These are phyloP conservation scores for Conopomorpha cramerella DNA, from an alignment of 1,140 invertebrate species.

Conservation along the genomic window DNA sequence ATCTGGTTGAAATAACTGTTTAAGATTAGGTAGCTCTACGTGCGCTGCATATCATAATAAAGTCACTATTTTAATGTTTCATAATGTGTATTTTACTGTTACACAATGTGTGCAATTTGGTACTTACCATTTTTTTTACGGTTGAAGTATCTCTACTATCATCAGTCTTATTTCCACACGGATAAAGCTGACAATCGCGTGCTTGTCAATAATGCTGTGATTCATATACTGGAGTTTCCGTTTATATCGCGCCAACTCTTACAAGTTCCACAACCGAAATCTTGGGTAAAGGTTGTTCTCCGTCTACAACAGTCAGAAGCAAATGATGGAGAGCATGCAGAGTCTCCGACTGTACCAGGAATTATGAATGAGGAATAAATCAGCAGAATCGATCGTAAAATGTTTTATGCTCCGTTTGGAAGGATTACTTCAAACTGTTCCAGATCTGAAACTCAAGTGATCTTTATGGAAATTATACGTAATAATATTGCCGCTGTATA, in stretches of 20 bases:
- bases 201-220: slow-evolving; percentile 50
- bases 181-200: too few relatives aligned
- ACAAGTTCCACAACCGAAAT: too few relatives aligned
- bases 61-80: slow-evolving; percentile 42
- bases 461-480: not conserved
- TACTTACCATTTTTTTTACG: slow-evolving; percentile 35
- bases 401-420: slow-evolving; percentile 52
- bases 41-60: slow-evolving; percentile 22
- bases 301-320: too few relatives aligned
- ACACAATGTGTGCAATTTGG: slow-evolving; percentile 27
- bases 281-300: too few relatives aligned
- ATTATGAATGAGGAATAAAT: slow-evolving; percentile 58
- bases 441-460: slow-evolving; percentile 30
- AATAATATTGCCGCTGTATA: not conserved
- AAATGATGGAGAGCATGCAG: too few relatives aligned
- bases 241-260: too few relatives aligned
- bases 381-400: slow-evolving; percentile 47
- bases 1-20: not conserved
- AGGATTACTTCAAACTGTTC: slow-evolving; percentile 30
- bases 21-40: slow-evolving; percentile 44
- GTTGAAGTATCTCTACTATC: slow-evolving; percentile 49
- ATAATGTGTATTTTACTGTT: slow-evolving; percentile 58
- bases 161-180: too few relatives aligned
- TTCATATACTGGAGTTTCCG: slow-evolving; percentile 48
- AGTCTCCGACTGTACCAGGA: too few relatives aligned